Conservation (phyloP, 2,888 invertebrate species). For the Gymnocheta viridis region DNA sequence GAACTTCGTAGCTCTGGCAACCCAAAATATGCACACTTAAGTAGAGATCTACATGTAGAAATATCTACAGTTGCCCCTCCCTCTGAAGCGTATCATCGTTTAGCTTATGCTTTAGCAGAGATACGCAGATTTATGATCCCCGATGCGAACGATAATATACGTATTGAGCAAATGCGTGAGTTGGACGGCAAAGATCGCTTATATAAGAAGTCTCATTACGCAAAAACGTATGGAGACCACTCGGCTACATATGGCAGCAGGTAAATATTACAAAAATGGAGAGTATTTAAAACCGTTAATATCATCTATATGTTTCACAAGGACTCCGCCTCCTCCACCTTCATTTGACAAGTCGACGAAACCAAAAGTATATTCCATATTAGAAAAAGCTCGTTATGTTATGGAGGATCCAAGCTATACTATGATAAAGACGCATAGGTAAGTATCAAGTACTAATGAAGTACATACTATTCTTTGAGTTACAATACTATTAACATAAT, state of each 20-base stretch:
- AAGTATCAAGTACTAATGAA: constrained; percentile 22
- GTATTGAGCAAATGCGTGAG: constrained; percentile 79
- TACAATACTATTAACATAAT: not conserved
- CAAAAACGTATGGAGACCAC: constrained; percentile 78
- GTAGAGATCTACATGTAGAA: constrained; percentile 95
- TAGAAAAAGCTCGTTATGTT: constrained; percentile 90
- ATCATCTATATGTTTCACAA: not conserved
- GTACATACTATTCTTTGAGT: not conserved
- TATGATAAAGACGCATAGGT: constrained; percentile 82
- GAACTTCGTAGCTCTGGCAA: constrained; percentile 93
- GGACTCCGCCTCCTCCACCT: constrained; percentile 79
- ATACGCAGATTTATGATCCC: constrained; percentile 91
- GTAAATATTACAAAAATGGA: constrained; percentile 68
- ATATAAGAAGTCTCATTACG: constrained; percentile 79
- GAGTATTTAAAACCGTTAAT: not conserved
- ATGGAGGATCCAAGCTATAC: constrained; percentile 89
- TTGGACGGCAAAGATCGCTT: constrained; percentile 80
- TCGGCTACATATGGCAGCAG: constrained; percentile 75
- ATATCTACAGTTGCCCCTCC: constrained; percentile 95
- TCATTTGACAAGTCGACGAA: constrained; percentile 83
- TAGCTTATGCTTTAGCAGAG: constrained; percentile 91
- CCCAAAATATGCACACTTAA: constrained; percentile 94
- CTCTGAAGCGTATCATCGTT: constrained; percentile 93
- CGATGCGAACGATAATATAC: constrained; percentile 83
- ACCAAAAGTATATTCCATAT: constrained; percentile 91